Evolutionary conservation across 37 sponge, comb jelly and placozoan species (phyloP).

Genomic region (Cladorhizidae sp.): DNA sequence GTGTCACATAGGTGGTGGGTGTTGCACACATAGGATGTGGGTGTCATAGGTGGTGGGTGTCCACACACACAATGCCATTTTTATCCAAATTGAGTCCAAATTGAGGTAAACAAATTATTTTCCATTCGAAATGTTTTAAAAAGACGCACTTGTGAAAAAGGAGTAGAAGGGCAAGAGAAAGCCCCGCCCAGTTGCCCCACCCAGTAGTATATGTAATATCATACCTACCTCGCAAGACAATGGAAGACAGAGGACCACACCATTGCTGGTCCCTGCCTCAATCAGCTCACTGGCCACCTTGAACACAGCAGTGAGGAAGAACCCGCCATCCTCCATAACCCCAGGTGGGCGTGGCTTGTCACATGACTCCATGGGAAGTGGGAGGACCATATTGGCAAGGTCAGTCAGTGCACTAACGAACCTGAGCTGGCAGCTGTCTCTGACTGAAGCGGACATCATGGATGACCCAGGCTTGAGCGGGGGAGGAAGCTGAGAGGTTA

Average conservation of each 20-base stretch:
- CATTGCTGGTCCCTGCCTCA: not conserved
- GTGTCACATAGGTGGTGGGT: too few relatives aligned
- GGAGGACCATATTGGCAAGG: constrained; percentile 9
- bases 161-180: too few relatives aligned
- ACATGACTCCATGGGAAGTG: constrained; percentile 1
- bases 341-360: constrained; percentile 10
- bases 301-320: constrained; percentile 19
- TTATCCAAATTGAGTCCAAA: too few relatives aligned
- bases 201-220: not conserved
- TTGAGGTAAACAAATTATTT: too few relatives aligned
- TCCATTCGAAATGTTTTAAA: too few relatives aligned
- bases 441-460: not conserved
- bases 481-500: not conserved
- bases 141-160: too few relatives aligned
- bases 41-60: too few relatives aligned
- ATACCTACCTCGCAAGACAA: constrained; percentile 7
- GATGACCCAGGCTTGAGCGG: not conserved
- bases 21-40: too few relatives aligned
- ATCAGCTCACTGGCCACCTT: constrained; percentile 7
- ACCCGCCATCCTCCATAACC: constrained; percentile 23
- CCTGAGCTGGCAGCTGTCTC: not conserved
- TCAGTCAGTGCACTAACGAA: constrained; percentile 25
- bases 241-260: not conserved
- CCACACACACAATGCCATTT: too few relatives aligned
- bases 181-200: not conserved